Base-by-base conservation (phyloP, 2,888 invertebrate genomes). In the Drosophila borealis region DNA sequence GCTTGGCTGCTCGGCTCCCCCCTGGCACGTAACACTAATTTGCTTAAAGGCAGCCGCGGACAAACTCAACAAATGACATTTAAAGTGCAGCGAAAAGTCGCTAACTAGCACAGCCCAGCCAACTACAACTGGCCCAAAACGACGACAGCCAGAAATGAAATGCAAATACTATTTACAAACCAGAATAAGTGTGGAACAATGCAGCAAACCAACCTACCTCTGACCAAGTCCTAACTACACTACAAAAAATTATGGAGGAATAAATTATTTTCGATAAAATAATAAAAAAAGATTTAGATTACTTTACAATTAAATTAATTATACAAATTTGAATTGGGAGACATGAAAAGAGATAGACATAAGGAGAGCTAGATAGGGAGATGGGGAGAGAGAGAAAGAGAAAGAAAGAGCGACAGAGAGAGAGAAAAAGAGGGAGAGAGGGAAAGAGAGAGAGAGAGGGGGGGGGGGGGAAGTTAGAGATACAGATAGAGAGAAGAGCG, bases 41-140 rank as follows among this genome's bases (percentile, higher is more conserved):
- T 83, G 83, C 70, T 83, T 86, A 86, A 86, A 83, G 81, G 72
- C 83, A 74, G 76, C 70, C 69, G 70, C 80, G 69, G 39, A 69
- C 77, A 82, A 85, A 80, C 80, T 78, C 72, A 69, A 71, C 83
- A 77, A 83, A 83, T 83, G 83, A 71, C 86, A 83, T 83, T 83
- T 86, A 83, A 83, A 83, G 86, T 86, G 83, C 83, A 86, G 83
- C 80, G 83, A 83, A 80, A 86, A 83, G 78, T 86, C 83, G 83
- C 81, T 80, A 83, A 83, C 83, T 83, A 78, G 83, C 71, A 67
- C 80, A 65, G 56, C 56, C 14, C 19, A 29, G 37, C 25, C 41
- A 39, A 39, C 11, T 17, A 33, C 59, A 37, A 25, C 57, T 39
- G 60, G 39, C 37, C 46, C 11, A 60, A 61, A 63, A 54, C 48